Evolutionary conservation across 2,888 invertebrate species (phyloP).

Genomic region (Pachymerium ferrugineum): DNA sequence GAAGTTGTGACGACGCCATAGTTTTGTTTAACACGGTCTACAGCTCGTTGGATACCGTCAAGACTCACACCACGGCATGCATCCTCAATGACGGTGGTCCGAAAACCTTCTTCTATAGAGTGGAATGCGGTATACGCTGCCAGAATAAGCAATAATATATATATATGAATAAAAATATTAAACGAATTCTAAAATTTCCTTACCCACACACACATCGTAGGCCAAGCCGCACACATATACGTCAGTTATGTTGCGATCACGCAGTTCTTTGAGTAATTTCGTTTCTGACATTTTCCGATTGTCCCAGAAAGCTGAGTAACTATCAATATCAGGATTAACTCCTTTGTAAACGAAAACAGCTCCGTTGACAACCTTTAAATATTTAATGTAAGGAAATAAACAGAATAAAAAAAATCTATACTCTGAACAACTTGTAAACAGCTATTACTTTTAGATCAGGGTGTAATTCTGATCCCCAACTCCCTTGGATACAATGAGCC

Average conservation of each 20-base stretch:
- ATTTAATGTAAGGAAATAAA: not conserved
- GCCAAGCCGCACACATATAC: constrained; percentile 92
- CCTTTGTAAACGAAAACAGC: constrained; percentile 83
- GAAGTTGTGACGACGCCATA: constrained; percentile 77
- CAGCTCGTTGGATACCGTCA: constrained; percentile 76
- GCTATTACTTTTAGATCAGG: constrained; percentile 79
- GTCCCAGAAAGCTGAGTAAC: constrained; percentile 98
- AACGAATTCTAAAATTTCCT: constrained; percentile 40
- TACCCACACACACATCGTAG: constrained; percentile 89
- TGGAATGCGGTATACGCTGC: constrained; percentile 64
- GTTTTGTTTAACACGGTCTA: constrained; percentile 64
- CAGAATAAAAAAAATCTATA: not conserved
- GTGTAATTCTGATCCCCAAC: constrained; percentile 91
- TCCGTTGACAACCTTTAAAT: constrained; percentile 61
- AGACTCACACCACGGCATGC: constrained; percentile 83
- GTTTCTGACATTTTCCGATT: constrained; percentile 88
- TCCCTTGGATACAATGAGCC: constrained; percentile 88
- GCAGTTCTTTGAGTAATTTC: constrained; percentile 71
- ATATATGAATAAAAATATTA: not conserved
- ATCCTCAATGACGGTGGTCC: constrained; percentile 82
- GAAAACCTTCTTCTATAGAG: constrained; percentile 82
- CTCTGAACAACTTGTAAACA: not conserved
- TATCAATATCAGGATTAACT: constrained; percentile 89
- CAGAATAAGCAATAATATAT: not conserved
- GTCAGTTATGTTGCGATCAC: constrained; percentile 74